phyloP scores from a whole-genome alignment of 1,140 invertebrate genomes.

The Archivesica marissinica region DNA sequence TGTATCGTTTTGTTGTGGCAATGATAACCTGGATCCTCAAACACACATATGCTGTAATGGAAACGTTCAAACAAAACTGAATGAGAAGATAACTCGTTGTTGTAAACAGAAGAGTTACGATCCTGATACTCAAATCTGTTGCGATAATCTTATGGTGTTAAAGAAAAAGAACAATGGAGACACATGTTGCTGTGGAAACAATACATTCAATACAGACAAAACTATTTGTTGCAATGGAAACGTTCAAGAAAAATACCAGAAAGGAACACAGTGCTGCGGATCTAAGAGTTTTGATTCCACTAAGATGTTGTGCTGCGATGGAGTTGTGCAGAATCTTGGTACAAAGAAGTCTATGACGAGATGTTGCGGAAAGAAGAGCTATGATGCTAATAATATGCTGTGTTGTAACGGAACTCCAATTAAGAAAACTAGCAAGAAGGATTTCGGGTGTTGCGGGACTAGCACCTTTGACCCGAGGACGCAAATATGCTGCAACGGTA shows the following conservation, averaged over 20 bases:
- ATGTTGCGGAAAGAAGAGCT: constrained; percentile 39
- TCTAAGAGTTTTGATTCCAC: constrained; percentile 30
- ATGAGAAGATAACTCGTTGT: constrained; percentile 13
- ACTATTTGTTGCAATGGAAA: constrained; percentile 29
- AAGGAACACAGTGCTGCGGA: constrained; percentile 39
- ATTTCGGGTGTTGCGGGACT: constrained; percentile 5
- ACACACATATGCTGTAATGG: constrained; percentile 28
- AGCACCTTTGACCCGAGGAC: constrained; percentile 17
- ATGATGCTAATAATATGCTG: constrained; percentile 10
- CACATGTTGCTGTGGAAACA: constrained; percentile 29
- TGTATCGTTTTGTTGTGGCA: constrained; percentile 19
- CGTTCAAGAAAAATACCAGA: neutral
- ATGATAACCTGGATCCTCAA: constrained; percentile 15
- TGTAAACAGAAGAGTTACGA: constrained; percentile 33
- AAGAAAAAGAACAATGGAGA: neutral
- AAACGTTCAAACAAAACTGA: neutral
- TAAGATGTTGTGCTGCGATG: constrained; percentile 34
- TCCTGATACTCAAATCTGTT: constrained; percentile 18
- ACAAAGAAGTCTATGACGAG: neutral
- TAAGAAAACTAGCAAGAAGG: neutral
- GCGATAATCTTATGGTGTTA: constrained; percentile 8
- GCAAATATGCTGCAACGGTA: constrained; percentile 17
- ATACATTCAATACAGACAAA: neutral
- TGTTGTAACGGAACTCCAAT: neutral
- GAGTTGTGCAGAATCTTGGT: neutral